Evolutionary conservation across 2,113 vertebrate genomes (phyloP), one percentile per base, ranked within the genome.

Genomic region (Malaclemys terrapin): DNA sequence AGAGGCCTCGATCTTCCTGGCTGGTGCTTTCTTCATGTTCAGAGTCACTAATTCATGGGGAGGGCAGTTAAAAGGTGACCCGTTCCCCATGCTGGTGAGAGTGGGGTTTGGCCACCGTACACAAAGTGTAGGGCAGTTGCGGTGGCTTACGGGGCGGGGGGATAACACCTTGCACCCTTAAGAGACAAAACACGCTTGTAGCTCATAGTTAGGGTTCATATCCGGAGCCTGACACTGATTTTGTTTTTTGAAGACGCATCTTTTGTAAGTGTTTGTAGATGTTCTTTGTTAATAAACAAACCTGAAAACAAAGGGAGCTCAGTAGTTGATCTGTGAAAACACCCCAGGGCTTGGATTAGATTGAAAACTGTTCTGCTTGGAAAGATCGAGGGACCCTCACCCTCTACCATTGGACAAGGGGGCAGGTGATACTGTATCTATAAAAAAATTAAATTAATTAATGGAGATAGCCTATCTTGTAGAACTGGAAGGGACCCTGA

Each of bases 231-330:
- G 0, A 10, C 10, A 3, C 1, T 1, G 31, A 50, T 72, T 78
- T 42, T 42, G n/a, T 31, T 56, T 29, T 45, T 10, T 47, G 85
- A 5, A 84, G 38, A 78, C 1, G 35, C 47, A 38, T 49, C 80
- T 38, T 38, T 0, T 6, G 8, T 1, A 53, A 49, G 82, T 82
- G 57, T 62, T 35, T 0, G 1, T 0, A 2, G n/a, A 38, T 14
- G 92, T 78, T 79, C 49, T 9, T 0, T 20, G 90, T 80, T 87
- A 96, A 97, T 96, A 94, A 96, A 0, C n/a, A 8, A 19, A 56
- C 29, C 45, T 24, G 65, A 82, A 52, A 84, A 88, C 84, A 52
- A 49, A 50, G 45, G 65, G 50, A 1, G 35, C 87, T 38, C 10
- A 0, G 29, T 47, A 54, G 11, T 8, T 50, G 10, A 11, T 59